These are phyloP conservation scores for Trichoplusia ni DNA, from an alignment of 1,140 invertebrate genomes.

Conservation along the genomic window DNA sequence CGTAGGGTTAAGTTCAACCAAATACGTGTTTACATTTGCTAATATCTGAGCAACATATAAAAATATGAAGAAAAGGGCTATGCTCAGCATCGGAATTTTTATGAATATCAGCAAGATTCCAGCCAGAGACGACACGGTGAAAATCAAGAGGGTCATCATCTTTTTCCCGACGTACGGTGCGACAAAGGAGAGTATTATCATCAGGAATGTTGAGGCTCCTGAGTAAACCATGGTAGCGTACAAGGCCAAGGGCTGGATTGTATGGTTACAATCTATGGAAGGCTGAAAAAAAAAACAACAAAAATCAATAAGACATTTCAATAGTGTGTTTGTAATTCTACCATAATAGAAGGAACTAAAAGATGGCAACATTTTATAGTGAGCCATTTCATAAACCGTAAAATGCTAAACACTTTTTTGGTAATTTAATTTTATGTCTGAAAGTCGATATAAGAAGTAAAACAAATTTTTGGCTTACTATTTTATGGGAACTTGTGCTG, in stretches of 20 bases:
- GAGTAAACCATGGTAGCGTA: slow-evolving; percentile 65
- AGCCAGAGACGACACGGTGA: slow-evolving; percentile 40
- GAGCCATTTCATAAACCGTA: too few species aligned
- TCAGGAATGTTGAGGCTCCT: slow-evolving; percentile 41
- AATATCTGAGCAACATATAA: slow-evolving; percentile 60
- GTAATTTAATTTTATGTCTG: not conserved
- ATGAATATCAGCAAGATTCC: slow-evolving; percentile 55
- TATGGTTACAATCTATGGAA: slow-evolving; percentile 44
- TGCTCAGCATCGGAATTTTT: slow-evolving; percentile 56
- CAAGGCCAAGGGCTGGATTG: slow-evolving; percentile 52
- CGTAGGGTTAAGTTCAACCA: slow-evolving; percentile 67
- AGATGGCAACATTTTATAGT: too few species aligned
- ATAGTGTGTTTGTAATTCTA: too few species aligned
- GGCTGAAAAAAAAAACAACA: slow-evolving; percentile 40
- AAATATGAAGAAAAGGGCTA: slow-evolving; percentile 59
- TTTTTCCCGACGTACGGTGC: slow-evolving; percentile 58
- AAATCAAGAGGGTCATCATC: slow-evolving; percentile 50
- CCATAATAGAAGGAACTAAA: too few species aligned
- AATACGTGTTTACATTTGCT: slow-evolving; percentile 62
- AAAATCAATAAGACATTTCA: too few species aligned
- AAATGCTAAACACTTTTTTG: too few species aligned
- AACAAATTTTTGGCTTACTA: not conserved
- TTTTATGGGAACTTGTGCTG: not conserved
- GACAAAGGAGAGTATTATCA: slow-evolving; percentile 56
- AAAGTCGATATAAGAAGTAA: not conserved